Conservation (phyloP, 2,797 vertebrate genomes). For the Sebastiscus tertius region DNA sequence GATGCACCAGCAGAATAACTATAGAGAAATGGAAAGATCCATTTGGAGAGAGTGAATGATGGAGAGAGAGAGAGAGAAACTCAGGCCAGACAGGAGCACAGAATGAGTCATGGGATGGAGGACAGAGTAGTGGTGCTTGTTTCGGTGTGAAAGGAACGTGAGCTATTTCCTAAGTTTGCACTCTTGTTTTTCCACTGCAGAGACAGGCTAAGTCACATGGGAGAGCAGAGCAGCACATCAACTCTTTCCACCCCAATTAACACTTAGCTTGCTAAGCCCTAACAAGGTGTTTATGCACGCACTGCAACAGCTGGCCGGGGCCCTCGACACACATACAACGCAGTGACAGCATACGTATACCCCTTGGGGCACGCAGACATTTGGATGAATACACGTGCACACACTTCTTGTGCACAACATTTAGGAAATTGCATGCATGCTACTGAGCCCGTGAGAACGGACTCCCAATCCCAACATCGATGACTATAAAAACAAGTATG, state of each 20-base stretch:
- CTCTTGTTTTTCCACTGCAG: slow-evolving; percentile 47
- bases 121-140: not conserved
- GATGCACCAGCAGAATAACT: not conserved
- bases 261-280: slow-evolving; percentile 77
- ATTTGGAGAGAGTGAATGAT: not conserved
- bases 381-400: slow-evolving; percentile 43
- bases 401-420: slow-evolving; percentile 13
- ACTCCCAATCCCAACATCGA: not conserved
- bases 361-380: slow-evolving; percentile 53
- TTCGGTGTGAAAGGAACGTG: not conserved
- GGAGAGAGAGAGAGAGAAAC: not conserved
- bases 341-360: slow-evolving; percentile 34
- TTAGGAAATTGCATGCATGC: slow-evolving; percentile 26
- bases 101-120: slow-evolving; percentile 15
- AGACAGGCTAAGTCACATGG: slow-evolving; percentile 49
- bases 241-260: slow-evolving; percentile 83
- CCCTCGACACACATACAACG: slow-evolving; percentile 35
- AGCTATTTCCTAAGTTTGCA: slow-evolving; percentile 20
- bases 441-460: slow-evolving; percentile 2
- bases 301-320: slow-evolving; percentile 74
- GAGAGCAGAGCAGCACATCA: slow-evolving; percentile 56
- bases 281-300: slow-evolving; percentile 82
- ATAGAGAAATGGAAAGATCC: not conserved
- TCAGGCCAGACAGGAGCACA: not conserved
- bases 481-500: not conserved